Conservation (phyloP, 2,113 vertebrate species). For the Mola mola region DNA sequence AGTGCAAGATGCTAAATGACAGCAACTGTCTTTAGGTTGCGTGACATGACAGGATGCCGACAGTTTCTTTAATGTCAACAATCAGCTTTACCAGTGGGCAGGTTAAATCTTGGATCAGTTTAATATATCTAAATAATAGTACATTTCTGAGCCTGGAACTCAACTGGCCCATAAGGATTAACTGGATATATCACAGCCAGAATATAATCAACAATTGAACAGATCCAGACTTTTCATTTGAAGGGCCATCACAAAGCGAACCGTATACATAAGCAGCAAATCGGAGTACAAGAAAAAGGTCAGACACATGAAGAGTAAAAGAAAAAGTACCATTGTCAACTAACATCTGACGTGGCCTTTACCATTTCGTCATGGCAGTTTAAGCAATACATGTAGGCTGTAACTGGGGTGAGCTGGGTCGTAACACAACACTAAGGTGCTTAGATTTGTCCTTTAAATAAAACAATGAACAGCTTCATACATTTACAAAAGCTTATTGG, state of each 20-base stretch:
- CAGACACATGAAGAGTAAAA: conserved; percentile 39
- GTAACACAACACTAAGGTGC: conserved; percentile 64
- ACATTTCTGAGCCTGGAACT: conserved; percentile 18
- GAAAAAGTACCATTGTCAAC: conserved; percentile 52
- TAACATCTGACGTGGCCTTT: conserved; percentile 33
- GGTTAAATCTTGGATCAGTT: conserved; percentile 2
- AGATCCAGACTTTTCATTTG: conserved; percentile 41
- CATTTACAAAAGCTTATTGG: conserved; percentile 62
- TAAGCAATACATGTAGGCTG: conserved; percentile 13
- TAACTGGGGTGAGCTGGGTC: conserved; percentile 30
- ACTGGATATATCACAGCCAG: conserved; percentile 43
- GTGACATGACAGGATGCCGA: conserved; percentile 3
- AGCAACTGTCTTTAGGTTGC: conserved; percentile 25
- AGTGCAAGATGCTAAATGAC: conserved; percentile 59
- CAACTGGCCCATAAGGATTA: conserved; percentile 25
- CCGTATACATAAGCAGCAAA: conserved; percentile 69
- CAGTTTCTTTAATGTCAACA: conserved; percentile 6
- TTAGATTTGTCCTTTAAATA: conserved; percentile 39
- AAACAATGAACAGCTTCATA: conserved; percentile 61
- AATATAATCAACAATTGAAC: conserved; percentile 34
- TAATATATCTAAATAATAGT: conserved; percentile 18
- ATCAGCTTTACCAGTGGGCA: conserved; percentile 3
- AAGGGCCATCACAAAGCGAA: conserved; percentile 61
- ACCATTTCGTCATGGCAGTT: conserved; percentile 41
- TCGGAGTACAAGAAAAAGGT: conserved; percentile 53